Percentiles rank a stretch among this genome's conserved stretches.
These are phyloP conservation scores for Schizotus pectinicornis DNA, from an alignment of 2,888 invertebrate genomes.

Conservation along the genomic window DNA sequence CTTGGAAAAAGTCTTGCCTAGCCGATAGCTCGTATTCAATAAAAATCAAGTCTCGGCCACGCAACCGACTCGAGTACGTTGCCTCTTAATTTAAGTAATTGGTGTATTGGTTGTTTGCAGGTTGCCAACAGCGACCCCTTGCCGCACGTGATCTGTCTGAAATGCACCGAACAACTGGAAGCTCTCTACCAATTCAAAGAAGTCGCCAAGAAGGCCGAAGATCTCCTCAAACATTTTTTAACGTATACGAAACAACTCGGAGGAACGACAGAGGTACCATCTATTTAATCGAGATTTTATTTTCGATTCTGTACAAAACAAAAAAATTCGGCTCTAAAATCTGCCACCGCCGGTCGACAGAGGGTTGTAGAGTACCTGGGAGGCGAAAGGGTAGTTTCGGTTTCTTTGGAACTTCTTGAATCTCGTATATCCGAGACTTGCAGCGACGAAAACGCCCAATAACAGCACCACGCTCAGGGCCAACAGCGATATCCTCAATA, in stretches of 20 bases:
- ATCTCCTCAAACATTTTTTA: conserved; percentile 76
- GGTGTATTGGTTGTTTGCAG: conserved; percentile 59
- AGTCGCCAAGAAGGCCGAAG: conserved; percentile 76
- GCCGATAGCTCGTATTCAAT: too few relatives aligned
- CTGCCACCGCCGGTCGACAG: conserved; percentile 29
- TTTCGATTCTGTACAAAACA: neutral
- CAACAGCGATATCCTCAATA: conserved; percentile 46
- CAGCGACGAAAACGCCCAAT: conserved; percentile 38
- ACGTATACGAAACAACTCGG: conserved; percentile 72
- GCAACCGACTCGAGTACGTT: neutral
- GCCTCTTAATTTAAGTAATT: too few relatives aligned
- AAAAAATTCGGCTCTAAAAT: neutral
- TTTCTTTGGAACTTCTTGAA: conserved; percentile 42
- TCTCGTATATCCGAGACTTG: conserved; percentile 45
- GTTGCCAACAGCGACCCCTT: conserved; percentile 77
- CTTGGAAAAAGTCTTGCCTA: neutral
- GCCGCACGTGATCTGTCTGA: conserved; percentile 78
- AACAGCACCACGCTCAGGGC: conserved; percentile 43
- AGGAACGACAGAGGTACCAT: conserved; percentile 69
- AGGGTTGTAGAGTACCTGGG: conserved; percentile 51
- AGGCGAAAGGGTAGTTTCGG: conserved; percentile 46
- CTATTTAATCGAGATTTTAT: conserved; percentile 4
- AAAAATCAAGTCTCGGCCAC: neutral
- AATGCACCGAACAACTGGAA: conserved; percentile 78
- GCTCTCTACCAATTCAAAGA: conserved; percentile 79